phyloP scores from a whole-genome alignment of 2,113 vertebrate species.

The Rhadina sibilatrix region DNA sequence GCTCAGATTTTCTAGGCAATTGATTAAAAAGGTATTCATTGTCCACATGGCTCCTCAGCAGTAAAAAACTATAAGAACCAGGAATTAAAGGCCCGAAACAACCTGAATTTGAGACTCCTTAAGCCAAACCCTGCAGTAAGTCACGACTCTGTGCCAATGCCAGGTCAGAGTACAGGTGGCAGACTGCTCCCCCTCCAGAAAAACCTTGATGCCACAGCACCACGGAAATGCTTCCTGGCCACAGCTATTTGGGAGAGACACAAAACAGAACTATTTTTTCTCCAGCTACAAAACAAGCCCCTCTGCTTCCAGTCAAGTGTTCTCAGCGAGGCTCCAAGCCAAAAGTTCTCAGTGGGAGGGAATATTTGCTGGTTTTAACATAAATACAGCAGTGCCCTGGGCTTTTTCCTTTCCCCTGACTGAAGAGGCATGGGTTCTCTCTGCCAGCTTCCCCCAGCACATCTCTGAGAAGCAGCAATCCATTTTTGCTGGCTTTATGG shows the following conservation, averaged over 20 bases:
- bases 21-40: background rate
- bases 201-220: background rate
- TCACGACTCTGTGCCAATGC: background rate
- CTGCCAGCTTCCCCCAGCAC: background rate
- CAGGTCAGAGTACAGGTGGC: background rate
- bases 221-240: background rate
- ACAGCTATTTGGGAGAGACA: background rate
- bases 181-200: background rate
- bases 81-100: rapidly evolving
- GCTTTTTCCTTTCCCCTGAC: background rate
- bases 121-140: background rate
- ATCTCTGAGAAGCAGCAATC: background rate
- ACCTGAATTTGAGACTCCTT: background rate
- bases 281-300: background rate
- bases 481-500: background rate
- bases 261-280: background rate
- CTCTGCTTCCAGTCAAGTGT: background rate
- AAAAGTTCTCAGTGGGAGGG: background rate
- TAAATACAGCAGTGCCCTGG: background rate
- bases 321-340: background rate
- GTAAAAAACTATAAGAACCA: background rate
- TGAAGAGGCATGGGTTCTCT: background rate
- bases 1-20: background rate
- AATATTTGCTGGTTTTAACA: background rate
- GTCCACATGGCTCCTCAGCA: background rate